Evolutionary conservation across 2,797 vertebrate species (phyloP), one percentile per base, ranked within the genome.

Genomic region (Esox lucius): DNA sequence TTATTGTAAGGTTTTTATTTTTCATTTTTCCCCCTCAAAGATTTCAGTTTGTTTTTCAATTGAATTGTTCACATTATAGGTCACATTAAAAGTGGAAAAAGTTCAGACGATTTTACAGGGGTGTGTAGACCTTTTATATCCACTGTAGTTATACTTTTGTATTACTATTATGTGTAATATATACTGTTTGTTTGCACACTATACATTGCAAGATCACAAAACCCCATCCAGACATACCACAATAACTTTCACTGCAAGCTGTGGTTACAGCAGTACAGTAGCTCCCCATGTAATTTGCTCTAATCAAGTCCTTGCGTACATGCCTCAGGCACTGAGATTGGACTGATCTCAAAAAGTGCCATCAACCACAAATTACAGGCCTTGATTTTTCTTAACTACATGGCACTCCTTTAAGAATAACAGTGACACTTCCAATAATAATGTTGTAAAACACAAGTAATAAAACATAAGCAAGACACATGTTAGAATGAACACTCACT

Each of bases 281-380:
- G 91, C 91, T 94, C 91, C 93, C 91, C 22, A 91, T 93, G 92
- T 92, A 93, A 92, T 93, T 90, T 93, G 90, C 90, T 92, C 91
- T 94, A 94, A 95, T 95, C 93, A 94, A 91, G 93, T 88, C 90
- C 88, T 72, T 82, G 90, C 89, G 85, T 86, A 78, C 76, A 81
- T 72, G 92, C 93, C 93, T 87, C 83, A 92, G 95, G 93, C 92
- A 77, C 87, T 90, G 90, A 93, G 91, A 92, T 95, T 91, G 93
- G 93, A 93, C 93, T 93, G 93, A 94, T 94, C 94, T 94, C 88
- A 91, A 92, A 94, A 92, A 90, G 91, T 91, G 91, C 90, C 92
- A 92, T 94, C 93, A 94, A 91, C 90, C 94, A 93, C 92, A 94
- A 96, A 96, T 96, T 95, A 94, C 92, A 90, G 91, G 90, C 88